These are phyloP conservation scores for Chanos chanos DNA, from an alignment of 2,797 vertebrate genomes.

Conservation along the genomic window DNA sequence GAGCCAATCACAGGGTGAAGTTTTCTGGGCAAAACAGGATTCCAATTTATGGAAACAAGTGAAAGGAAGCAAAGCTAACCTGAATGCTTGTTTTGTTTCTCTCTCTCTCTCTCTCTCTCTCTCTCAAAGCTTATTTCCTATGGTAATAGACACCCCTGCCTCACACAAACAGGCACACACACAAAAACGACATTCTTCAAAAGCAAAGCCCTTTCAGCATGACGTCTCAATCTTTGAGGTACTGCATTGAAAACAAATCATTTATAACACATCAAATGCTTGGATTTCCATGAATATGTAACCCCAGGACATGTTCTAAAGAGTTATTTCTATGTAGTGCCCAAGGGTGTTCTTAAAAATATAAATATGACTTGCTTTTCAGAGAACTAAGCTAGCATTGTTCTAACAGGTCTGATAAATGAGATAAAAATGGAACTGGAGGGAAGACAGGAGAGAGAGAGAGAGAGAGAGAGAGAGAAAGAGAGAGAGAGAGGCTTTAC, in stretches of 20 bases:
- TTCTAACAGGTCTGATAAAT: conserved; percentile 1
- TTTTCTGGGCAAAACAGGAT: conserved; percentile 25
- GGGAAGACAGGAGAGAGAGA: conserved; percentile 18
- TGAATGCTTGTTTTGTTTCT: neutral
- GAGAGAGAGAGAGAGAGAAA: neutral
- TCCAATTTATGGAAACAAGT: neutral
- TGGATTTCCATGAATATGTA: neutral
- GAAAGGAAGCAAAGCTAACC: conserved; percentile 2
- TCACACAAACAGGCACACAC: conserved; percentile 2
- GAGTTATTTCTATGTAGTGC: neutral
- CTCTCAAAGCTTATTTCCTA: neutral
- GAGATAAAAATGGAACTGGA: conserved; percentile 16
- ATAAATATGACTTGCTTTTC: conserved; percentile 12
- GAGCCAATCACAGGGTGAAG: conserved; percentile 10
- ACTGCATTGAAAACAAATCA: neutral
- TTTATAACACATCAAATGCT: neutral
- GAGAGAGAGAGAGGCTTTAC: neutral
- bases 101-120: neutral
- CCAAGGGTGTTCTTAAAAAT: neutral
- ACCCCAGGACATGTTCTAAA: neutral
- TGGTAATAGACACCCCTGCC: neutral
- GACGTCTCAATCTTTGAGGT: neutral
- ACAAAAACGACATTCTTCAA: conserved; percentile 17
- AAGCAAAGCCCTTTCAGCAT: neutral
- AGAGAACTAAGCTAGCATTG: conserved; percentile 4